Percentiles rank a stretch among this genome's conserved stretches.
Evolutionary conservation across 2,888 invertebrate genomes (phyloP).

Genomic region (Neria commutata): DNA sequence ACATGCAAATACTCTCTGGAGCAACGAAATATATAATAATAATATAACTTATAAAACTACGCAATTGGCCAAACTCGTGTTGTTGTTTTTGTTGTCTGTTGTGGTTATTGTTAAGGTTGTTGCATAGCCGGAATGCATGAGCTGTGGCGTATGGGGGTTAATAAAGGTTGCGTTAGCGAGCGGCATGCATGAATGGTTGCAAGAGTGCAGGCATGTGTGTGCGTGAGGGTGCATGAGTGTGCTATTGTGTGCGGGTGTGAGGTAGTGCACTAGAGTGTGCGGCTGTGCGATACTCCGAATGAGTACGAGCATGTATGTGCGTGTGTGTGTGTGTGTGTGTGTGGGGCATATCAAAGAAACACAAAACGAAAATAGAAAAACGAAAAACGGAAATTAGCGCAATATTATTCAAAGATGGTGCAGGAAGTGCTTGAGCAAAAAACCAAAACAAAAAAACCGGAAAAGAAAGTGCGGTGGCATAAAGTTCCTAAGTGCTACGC

Average conservation of each 20-base stretch:
- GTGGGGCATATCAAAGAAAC: slow-evolving; percentile 27
- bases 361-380: slow-evolving; percentile 38
- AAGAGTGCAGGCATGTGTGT: neutral
- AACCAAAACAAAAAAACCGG: slow-evolving; percentile 26
- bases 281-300: slow-evolving; percentile 14
- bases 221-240: neutral
- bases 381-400: neutral
- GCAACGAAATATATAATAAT: too few species aligned
- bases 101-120: too few species aligned
- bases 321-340: slow-evolving; percentile 7
- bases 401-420: neutral
- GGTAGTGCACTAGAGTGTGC: neutral
- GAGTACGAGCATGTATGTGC: slow-evolving; percentile 9
- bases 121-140: neutral
- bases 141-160: neutral
- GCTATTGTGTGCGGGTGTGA: too few species aligned
- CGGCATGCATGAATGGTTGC: too few species aligned
- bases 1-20: too few species aligned
- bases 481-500: slow-evolving; percentile 17
- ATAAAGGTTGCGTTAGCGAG: too few species aligned
- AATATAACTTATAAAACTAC: too few species aligned
- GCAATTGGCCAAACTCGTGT: too few species aligned
- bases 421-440: slow-evolving; percentile 40
- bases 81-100: too few species aligned
- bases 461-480: slow-evolving; percentile 8